Evolutionary conservation across 2,888 invertebrate species (phyloP), one percentile per base, ranked within the genome.

Genomic region (Piscicola geometra): DNA sequence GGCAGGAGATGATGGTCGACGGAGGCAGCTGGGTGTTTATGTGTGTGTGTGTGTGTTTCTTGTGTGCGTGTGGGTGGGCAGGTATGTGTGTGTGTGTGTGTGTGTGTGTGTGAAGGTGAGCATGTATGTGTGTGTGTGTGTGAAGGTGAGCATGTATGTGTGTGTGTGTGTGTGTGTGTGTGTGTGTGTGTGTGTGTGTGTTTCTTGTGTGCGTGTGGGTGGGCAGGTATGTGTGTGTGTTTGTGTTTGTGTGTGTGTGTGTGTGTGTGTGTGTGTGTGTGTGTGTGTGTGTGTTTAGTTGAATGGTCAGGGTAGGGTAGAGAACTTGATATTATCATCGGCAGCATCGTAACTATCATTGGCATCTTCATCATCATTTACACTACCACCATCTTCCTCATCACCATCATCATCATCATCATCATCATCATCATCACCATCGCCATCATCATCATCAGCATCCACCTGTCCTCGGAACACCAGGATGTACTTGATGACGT

Each of bases 401-500:
- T 68, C 35, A 2, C 32, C 9, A 2, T 25, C 68, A 32, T 30
- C n/a, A 69, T 69, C 36, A 56, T 47, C 30, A 64, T 18, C 30
- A 64, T 64, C 30, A 64, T 64, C 30, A 30, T 64, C 25, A 30
- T 64, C 25, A 30, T 18, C 25, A 30, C 30, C 25, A 30, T 18
- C 25, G 21, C 21, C 25, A 30, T 64, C 25, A n/a, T 25, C 64
- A 64, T 9, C 64, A 64, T 9, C 9, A 64, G 3, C 30, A 18
- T 25, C 64, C 76, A 86, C 84, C 81, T 97, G 89, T 76, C 92
- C 92, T 77, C 99, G 89, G 87, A 99, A 99, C 5, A 93, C 93
- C 91, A 98, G 95, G 15, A 98, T 86, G 84, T 94, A 99, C 85
- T 98, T 98, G 75, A 99, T 90, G 1, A 94, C 92, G 85, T 97